Percentiles rank a stretch among this genome's conserved stretches.
Evolutionary conservation across 2,888 invertebrate genomes (phyloP).

Genomic region (Brachyptera risi): DNA sequence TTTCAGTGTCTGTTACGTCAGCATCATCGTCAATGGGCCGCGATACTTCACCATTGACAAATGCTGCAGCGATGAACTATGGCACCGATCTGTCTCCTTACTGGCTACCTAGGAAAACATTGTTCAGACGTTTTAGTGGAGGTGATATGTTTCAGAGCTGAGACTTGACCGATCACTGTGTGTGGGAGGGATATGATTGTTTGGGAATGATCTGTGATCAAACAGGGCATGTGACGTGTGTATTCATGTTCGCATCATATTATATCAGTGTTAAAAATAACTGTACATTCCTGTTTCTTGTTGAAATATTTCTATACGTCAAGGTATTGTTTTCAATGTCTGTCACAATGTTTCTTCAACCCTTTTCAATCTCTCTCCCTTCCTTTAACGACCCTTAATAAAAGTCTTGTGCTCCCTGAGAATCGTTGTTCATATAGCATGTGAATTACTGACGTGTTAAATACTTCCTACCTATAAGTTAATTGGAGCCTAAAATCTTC

Average conservation of each 20-base stretch:
- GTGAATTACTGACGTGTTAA: too few species aligned
- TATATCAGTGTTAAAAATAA: too few species aligned
- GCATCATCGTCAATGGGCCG: slow-evolving; percentile 43
- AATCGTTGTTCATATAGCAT: too few species aligned
- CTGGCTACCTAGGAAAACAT: slow-evolving; percentile 48
- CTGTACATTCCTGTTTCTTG: too few species aligned
- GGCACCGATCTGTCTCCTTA: slow-evolving; percentile 44
- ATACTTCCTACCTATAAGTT: too few species aligned
- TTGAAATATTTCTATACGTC: background rate
- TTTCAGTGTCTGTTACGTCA: slow-evolving; percentile 23
- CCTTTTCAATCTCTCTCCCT: background rate
- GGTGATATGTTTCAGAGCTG: slow-evolving; percentile 54
- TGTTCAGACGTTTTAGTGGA: slow-evolving; percentile 48
- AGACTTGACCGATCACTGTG: slow-evolving; percentile 34
- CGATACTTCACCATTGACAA: slow-evolving; percentile 47
- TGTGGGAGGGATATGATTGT: background rate
- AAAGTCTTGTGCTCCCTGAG: too few species aligned
- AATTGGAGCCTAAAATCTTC: too few species aligned
- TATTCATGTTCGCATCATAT: too few species aligned
- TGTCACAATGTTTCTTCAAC: slow-evolving; percentile 13
- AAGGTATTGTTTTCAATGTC: background rate
- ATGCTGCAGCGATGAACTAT: slow-evolving; percentile 33
- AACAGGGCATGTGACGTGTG: background rate
- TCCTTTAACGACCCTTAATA: too few species aligned
- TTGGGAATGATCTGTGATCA: slow-evolving; percentile 7